A percentile compares a stretch with the other conserved stretches of the same genome.
phyloP scores from a whole-genome alignment of 1,140 invertebrate species.

The Bombus haemorrhoidalis region DNA sequence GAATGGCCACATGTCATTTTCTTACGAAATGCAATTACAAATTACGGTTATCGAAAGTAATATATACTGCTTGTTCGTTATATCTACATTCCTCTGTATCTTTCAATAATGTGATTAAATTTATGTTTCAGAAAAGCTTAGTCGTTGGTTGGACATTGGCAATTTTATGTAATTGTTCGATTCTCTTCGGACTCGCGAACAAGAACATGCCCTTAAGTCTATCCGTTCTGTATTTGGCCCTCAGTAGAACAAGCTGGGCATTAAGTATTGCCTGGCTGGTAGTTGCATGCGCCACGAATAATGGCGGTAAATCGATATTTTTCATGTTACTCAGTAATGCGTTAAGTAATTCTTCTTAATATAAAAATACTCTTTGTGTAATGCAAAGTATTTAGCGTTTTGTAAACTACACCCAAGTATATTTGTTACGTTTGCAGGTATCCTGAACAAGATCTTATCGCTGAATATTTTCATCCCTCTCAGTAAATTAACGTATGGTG shows the following conservation, averaged over 20 bases:
- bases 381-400: no score
- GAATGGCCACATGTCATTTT: no score
- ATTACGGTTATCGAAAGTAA: slow-evolving; percentile 76
- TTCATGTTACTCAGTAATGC: no score
- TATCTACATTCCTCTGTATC: background rate
- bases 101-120: background rate
- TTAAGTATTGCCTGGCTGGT: slow-evolving; percentile 82
- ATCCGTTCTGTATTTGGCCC: slow-evolving; percentile 78
- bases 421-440: slow-evolving; percentile 70
- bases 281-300: slow-evolving; percentile 82
- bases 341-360: no score
- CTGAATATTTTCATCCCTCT: slow-evolving; percentile 79
- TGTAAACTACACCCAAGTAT: background rate
- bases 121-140: slow-evolving; percentile 72
- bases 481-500: slow-evolving; percentile 81
- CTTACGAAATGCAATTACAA: slow-evolving; percentile 66
- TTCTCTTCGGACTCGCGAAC: slow-evolving; percentile 78
- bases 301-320: slow-evolving; percentile 70
- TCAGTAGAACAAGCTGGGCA: slow-evolving; percentile 81
- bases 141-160: slow-evolving; percentile 76
- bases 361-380: no score
- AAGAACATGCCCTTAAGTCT: slow-evolving; percentile 75
- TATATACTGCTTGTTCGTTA: no score
- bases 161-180: slow-evolving; percentile 76
- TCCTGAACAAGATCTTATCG: slow-evolving; percentile 79